Evolutionary conservation across 2,797 vertebrate species (phyloP), one percentile per base, ranked within the genome.

Genomic region (Sebastiscus tertius): DNA sequence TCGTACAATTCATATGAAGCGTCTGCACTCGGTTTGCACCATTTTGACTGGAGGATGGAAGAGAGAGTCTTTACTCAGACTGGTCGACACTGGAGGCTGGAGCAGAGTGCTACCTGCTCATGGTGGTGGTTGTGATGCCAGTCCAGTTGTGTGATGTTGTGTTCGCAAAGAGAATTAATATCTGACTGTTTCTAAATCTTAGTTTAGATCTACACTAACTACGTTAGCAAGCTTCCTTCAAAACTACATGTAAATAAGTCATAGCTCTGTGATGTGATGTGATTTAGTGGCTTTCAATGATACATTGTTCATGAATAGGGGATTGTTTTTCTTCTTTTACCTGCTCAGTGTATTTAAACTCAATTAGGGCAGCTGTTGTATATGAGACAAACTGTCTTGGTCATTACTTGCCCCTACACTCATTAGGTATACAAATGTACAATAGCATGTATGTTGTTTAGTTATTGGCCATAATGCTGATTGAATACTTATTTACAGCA

Each of bases 11-110:
- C 16, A 49, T 46, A 10, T 31, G 10, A 24, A 81, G 56, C 26
- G 22, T 79, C 24, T 66, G 14, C 34, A 63, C 46, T 60, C 33
- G 22, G 29, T 75, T 75, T 56, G 55, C 16, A 14, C 7, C 3
- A 16, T 67, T 27, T 54, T 69, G 33, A 75, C 59, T 75, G 49
- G 64, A 75, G 12, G 63, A 66, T 67, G 29, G 54, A 55, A 24
- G 59, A 46, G 42, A 36, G 56, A 27, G 62, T 24, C 49, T 46
- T 61, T 36, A 73, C 49, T 74, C 12, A 22, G 13, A 42, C 8
- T 31, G 33, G 33, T 71, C 4, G 31, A 72, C 49, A 54, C 10
- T n/a, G 61, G 1, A 46, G 16, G 10, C 1, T 16, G 63, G 26
- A 60, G 49, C 31, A 75, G 36, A 69, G 20, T 24, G 59, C 24